These are phyloP conservation scores for Phalacrocorax carbo DNA, from an alignment of 2,113 vertebrate species.

Conservation along the genomic window DNA sequence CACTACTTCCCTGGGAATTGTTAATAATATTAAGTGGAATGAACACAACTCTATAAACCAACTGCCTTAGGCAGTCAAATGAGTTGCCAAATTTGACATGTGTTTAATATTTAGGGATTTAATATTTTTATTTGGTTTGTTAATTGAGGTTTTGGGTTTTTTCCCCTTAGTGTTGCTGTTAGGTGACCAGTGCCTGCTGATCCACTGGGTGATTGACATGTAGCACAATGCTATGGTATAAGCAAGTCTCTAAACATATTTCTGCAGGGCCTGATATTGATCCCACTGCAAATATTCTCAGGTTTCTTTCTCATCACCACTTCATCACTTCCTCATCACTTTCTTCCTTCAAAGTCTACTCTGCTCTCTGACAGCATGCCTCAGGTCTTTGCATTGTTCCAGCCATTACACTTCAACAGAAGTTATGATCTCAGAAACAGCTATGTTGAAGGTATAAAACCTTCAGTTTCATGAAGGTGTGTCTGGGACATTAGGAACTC, in stretches of 20 bases:
- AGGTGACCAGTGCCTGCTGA: not conserved
- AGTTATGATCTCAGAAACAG: not conserved
- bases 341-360: not conserved
- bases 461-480: not conserved
- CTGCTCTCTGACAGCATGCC: not conserved
- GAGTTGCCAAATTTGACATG: not conserved
- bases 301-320: not conserved
- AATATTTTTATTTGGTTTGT: not conserved
- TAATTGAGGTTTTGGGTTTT: not conserved
- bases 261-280: not conserved
- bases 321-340: not conserved
- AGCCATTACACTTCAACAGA: not conserved
- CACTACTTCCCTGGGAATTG: constrained; percentile 9
- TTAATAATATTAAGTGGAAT: constrained; percentile 42
- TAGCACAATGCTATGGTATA: not conserved
- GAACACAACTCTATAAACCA: constrained; percentile 16
- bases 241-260: not conserved
- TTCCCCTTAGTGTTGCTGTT: not conserved
- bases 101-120: not conserved
- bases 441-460: not conserved
- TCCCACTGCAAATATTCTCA: constrained; percentile 1
- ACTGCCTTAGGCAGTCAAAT: constrained; percentile 4
- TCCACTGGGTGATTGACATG: not conserved
- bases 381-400: not conserved
- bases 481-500: not conserved